Evolutionary conservation across 2,888 invertebrate genomes (phyloP).

Genomic region (Arge pagana): DNA sequence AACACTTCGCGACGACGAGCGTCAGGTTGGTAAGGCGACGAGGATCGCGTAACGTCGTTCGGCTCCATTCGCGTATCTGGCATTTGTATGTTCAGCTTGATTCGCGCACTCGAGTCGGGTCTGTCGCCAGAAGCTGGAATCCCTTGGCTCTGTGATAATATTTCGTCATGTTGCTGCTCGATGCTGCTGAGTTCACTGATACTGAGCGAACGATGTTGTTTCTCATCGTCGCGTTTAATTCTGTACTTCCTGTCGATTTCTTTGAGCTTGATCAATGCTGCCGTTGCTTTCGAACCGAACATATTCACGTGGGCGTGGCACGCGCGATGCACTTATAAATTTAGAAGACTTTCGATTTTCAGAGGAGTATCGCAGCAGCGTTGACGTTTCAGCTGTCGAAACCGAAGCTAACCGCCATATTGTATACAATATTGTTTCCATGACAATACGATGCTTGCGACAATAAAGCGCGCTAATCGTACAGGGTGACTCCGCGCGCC

Average conservation of each 20-base stretch:
- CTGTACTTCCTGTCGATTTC: constrained; percentile 51
- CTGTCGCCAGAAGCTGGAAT: background rate
- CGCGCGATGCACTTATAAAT: background rate
- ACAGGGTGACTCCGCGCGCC: no score
- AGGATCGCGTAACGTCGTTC: no score
- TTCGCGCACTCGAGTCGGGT: constrained; percentile 17
- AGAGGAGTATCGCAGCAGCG: background rate
- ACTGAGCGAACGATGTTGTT: constrained; percentile 26
- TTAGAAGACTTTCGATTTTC: background rate
- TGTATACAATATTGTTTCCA: constrained; percentile 17
- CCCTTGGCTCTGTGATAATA: background rate
- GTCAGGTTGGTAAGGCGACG: no score
- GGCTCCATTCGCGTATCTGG: constrained; percentile 32
- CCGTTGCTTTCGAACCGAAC: constrained; percentile 44
- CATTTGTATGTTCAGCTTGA: constrained; percentile 35
- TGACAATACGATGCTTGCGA: no score
- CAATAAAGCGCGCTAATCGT: no score
- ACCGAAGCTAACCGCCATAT: constrained; percentile 9
- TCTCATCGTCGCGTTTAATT: constrained; percentile 27
- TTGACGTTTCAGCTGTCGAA: background rate
- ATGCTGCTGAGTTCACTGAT: constrained; percentile 35
- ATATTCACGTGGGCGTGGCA: constrained; percentile 26
- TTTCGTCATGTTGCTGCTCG: constrained; percentile 13
- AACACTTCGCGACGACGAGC: no score
- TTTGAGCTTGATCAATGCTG: constrained; percentile 42